These are phyloP conservation scores for Phainopepla nitens DNA, from an alignment of 2,113 vertebrate genomes.

Conservation along the genomic window DNA sequence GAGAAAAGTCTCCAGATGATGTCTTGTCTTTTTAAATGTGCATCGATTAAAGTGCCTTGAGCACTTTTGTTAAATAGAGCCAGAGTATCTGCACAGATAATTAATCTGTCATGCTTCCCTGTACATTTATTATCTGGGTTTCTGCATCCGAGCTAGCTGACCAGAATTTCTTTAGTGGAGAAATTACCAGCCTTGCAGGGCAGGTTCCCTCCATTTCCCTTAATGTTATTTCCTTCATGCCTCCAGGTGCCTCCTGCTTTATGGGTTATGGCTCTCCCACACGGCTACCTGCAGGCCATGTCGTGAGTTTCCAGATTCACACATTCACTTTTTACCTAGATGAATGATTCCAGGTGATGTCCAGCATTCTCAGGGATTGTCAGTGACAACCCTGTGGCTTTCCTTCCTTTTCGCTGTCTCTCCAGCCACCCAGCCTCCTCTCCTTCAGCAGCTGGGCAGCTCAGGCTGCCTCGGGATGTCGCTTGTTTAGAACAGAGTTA, in stretches of 20 bases:
- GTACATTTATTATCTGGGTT: neutral
- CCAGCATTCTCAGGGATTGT: neutral
- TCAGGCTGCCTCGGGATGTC: neutral
- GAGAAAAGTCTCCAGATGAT: neutral
- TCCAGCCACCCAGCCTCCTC: neutral
- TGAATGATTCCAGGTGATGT: neutral
- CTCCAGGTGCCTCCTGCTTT: rapidly evolving
- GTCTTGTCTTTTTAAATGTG: neutral
- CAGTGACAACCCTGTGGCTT: neutral
- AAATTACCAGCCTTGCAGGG: neutral
- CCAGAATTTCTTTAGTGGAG: neutral
- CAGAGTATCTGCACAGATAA: neutral
- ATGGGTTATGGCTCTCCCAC: neutral
- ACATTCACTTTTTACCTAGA: neutral
- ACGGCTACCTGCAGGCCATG: neutral
- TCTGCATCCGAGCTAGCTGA: neutral
- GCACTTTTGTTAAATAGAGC: neutral
- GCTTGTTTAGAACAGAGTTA: neutral
- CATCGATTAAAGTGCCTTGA: neutral
- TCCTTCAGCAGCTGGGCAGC: neutral
- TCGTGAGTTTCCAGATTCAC: neutral
- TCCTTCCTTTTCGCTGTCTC: neutral
- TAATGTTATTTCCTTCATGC: neutral
- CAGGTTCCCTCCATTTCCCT: neutral
- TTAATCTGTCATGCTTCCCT: neutral